phyloP scores from a whole-genome alignment of 2,888 invertebrate species.

The Lepidonotus clava region DNA sequence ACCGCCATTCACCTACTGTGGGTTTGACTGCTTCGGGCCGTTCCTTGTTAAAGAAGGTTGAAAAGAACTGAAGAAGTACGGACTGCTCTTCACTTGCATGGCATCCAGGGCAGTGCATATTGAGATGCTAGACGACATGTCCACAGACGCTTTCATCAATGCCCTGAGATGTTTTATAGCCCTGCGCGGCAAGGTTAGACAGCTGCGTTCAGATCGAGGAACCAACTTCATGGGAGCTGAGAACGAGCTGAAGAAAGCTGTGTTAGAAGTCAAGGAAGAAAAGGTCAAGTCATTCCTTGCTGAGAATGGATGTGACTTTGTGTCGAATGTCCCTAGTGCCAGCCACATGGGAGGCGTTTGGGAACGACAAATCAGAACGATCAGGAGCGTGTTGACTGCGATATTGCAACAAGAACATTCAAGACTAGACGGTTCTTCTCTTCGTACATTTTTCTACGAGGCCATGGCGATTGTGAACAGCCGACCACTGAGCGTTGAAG shows the following conservation, averaged over 20 bases:
- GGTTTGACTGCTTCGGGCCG: constrained; percentile 69
- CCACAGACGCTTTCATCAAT: constrained; percentile 68
- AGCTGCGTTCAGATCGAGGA: constrained; percentile 66
- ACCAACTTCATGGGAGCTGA: constrained; percentile 68
- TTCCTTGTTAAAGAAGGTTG: constrained; percentile 66
- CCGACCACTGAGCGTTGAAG: constrained; percentile 53
- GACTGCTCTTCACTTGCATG: constrained; percentile 68
- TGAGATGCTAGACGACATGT: constrained; percentile 66
- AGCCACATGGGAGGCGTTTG: constrained; percentile 58
- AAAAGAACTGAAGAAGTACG: constrained; percentile 66
- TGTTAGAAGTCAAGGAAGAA: constrained; percentile 44
- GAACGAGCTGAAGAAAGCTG: constrained; percentile 62
- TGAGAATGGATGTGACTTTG: constrained; percentile 48
- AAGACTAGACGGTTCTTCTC: constrained; percentile 56
- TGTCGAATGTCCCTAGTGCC: constrained; percentile 49
- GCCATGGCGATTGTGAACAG: constrained; percentile 58
- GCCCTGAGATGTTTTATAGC: constrained; percentile 65
- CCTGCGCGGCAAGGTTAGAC: constrained; percentile 63
- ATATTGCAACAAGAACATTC: background rate
- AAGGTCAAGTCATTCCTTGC: background rate
- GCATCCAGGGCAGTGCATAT: constrained; percentile 66
- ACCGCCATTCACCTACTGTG: constrained; percentile 67
- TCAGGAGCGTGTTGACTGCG: constrained; percentile 54
- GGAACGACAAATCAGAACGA: constrained; percentile 58
- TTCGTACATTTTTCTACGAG: constrained; percentile 62